Conservation (phyloP, 2,888 invertebrate species). For the Drosophila lacicola region DNA sequence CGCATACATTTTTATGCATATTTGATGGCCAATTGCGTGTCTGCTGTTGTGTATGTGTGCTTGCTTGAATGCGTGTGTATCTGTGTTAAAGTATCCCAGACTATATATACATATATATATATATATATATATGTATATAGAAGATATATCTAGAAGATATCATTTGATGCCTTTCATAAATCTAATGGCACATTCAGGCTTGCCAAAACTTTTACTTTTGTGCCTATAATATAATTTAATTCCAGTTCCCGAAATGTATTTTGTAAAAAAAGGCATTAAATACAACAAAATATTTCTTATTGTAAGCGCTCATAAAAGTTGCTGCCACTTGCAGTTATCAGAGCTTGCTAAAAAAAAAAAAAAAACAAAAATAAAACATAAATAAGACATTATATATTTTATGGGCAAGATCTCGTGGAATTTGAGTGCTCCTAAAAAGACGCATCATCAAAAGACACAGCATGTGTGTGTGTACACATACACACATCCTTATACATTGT, state of each 20-base stretch:
- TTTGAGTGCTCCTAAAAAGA: constrained; percentile 9
- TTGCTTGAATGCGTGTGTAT: not conserved
- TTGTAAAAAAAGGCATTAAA: constrained; percentile 3
- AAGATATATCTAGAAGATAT: too few species aligned
- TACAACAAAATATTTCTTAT: not conserved
- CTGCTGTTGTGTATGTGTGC: not conserved
- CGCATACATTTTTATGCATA: constrained; percentile 42
- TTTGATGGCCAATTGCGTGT: constrained; percentile 37
- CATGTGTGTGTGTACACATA: not conserved
- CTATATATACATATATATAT: too few species aligned
- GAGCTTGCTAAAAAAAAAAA: too few species aligned
- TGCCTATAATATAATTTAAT: not conserved
- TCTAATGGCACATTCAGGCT: not conserved
- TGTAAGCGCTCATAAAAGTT: constrained; percentile 33
- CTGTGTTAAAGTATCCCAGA: not conserved
- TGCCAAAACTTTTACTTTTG: not conserved
- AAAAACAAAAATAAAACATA: constrained; percentile 16
- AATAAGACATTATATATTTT: constrained; percentile 32
- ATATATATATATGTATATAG: too few species aligned
- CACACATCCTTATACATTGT: constrained; percentile 24
- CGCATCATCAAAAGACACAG: constrained; percentile 10
- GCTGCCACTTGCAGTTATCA: constrained; percentile 19
- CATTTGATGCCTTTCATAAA: not conserved
- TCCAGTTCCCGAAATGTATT: not conserved
- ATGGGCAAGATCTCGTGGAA: constrained; percentile 17